A percentile compares a stretch with the other conserved stretches of the same genome.
Evolutionary conservation across 2,113 vertebrate species (phyloP).

Genomic region (Eira barbara): DNA sequence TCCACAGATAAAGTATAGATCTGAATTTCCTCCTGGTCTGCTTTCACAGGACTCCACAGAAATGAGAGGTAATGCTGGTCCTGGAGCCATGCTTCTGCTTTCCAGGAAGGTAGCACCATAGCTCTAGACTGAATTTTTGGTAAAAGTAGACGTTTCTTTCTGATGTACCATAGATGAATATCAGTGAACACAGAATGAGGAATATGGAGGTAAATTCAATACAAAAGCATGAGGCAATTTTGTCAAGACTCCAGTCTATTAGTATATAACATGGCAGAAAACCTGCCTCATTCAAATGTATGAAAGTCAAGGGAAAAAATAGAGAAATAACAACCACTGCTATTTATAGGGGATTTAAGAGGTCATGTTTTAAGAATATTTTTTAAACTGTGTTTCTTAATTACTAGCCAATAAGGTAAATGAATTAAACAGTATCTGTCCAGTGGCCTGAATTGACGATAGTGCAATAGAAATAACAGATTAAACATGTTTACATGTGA

Average conservation of each 20-base stretch:
- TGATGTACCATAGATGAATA: not conserved
- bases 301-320: not conserved
- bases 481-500: not conserved
- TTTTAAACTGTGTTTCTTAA: not conserved
- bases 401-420: not conserved
- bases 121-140: not conserved
- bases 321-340: not conserved
- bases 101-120: not conserved
- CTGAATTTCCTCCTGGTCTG: not conserved
- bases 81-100: not conserved
- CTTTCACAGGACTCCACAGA: not conserved
- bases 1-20: not conserved
- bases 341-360: not conserved
- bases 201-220: not conserved
- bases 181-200: not conserved
- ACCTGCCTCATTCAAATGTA: not conserved
- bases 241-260: not conserved
- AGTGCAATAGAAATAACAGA: not conserved
- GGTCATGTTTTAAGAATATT: not conserved
- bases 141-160: not conserved
- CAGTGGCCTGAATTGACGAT: not conserved
- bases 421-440: not conserved
- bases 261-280: not conserved
- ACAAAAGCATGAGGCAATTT: not conserved
- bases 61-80: not conserved